Base-by-base conservation (phyloP, 2,113 vertebrate species). In the Notarius quadriscutis region DNA sequence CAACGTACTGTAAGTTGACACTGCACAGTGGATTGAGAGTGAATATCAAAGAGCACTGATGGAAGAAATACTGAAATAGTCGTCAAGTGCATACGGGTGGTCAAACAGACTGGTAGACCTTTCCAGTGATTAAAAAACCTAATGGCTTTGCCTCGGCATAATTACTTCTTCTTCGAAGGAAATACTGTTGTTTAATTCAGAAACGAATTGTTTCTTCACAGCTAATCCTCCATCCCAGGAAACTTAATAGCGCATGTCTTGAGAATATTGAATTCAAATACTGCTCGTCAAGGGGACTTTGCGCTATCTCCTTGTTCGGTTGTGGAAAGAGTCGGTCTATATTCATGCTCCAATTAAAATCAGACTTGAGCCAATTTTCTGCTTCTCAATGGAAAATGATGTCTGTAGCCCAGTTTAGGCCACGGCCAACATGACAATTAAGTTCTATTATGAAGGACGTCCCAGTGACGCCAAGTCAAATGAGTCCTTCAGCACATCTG, bases 131-230 rank as follows among this genome's bases (percentile, higher is more conserved):
- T 89, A 89, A 88, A 81, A 80, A 58, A 34, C 72, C 75, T 89
- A 89, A 89, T 91, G 84, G 60, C n/a, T 84, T 89, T n/a, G 57
- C 77, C 9, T 7, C 63, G 9, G 57, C 79, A 84, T 86, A 89
- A 88, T 89, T 81, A 83, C 86, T 91, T 88, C 67, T 84, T 74
- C 86, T 86, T 86, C 71, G 67, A 81, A 5, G 50, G 88, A 77
- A 58, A 57, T 89, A 62, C 53, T 86, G 78, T 87, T 71, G 84
- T 88, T 87, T 91, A 89, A 89, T 91, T 82, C 83, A 86, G 90
- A 88, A 91, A 91, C 86, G 75, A 91, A 91, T 89, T 89, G 86
- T 89, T 91, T 91, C 86, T 87, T 89, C 90, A 89, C 89, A 87
- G 87, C 88, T 88, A 90, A 90, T 90, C 55, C 86, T 71, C 84